Percentiles rank a stretch among this genome's conserved stretches.
Evolutionary conservation across 2,113 vertebrate species (phyloP).

Genomic region (Plotosus lineatus): DNA sequence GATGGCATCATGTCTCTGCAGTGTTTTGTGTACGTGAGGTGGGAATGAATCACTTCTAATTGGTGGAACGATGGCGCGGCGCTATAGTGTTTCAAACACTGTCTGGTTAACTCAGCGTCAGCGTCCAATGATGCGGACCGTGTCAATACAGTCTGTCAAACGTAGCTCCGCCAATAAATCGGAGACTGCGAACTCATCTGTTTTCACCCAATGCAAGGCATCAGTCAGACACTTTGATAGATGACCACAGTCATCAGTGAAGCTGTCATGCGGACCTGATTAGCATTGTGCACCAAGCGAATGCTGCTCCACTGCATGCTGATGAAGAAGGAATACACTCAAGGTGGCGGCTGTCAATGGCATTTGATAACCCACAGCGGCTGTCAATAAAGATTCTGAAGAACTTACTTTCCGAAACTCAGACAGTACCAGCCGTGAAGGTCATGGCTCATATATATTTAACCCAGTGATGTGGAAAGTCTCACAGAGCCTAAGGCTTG

Average conservation of each 20-base stretch:
- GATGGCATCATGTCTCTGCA: neutral
- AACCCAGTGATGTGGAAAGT: neutral
- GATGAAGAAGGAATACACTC: conserved; percentile 25
- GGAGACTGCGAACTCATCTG: conserved; percentile 43
- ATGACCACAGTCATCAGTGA: conserved; percentile 39
- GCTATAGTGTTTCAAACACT: conserved; percentile 22
- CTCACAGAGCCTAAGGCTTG: neutral
- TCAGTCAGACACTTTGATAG: conserved; percentile 41
- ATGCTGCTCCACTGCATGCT: conserved; percentile 20
- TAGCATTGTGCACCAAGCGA: conserved; percentile 2
- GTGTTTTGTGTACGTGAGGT: conserved; percentile 16
- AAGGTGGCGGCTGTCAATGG: conserved; percentile 13
- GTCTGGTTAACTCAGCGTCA: conserved; percentile 42
- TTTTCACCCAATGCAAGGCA: conserved; percentile 33
- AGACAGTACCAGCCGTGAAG: conserved; percentile 8
- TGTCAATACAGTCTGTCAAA: conserved; percentile 47
- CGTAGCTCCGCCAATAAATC: conserved; percentile 36
- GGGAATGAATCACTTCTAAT: conserved; percentile 43
- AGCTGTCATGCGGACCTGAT: conserved; percentile 39
- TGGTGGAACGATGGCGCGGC: conserved; percentile 25
- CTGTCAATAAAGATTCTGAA: conserved; percentile 15
- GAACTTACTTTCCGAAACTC: neutral
- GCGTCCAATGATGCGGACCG: conserved; percentile 27
- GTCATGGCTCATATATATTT: conserved; percentile 8
- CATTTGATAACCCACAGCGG: conserved; percentile 4